Evolutionary conservation across 1,140 invertebrate genomes (phyloP).

Genomic region (Drosophila subpulchrella): DNA sequence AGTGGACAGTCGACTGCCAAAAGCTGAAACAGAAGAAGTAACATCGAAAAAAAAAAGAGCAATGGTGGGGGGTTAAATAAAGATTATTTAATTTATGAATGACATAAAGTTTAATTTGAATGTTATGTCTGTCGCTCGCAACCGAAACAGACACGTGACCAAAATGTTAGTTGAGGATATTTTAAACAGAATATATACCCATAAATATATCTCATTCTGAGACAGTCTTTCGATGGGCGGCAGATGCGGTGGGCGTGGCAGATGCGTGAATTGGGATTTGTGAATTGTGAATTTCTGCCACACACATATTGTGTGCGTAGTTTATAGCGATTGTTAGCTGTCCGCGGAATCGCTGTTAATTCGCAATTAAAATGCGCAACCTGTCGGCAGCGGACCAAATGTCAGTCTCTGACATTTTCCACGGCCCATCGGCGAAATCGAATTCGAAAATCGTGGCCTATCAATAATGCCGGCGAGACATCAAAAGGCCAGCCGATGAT

Average conservation of each 20-base stretch:
- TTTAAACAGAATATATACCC: too few species aligned
- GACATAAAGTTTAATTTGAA: slow-evolving; percentile 81
- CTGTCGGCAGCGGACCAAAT: slow-evolving; percentile 53
- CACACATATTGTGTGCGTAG: slow-evolving; percentile 54
- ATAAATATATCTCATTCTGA: not conserved
- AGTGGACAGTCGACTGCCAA: slow-evolving; percentile 4
- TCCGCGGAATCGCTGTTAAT: slow-evolving; percentile 72
- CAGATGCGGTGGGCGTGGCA: slow-evolving; percentile 2
- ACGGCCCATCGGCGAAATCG: slow-evolving; percentile 9
- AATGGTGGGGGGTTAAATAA: not conserved
- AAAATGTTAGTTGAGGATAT: slow-evolving; percentile 41
- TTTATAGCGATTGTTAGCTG: slow-evolving; percentile 78
- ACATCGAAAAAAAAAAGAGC: slow-evolving; percentile 8
- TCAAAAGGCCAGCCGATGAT: slow-evolving; percentile 21
- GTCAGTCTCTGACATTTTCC: slow-evolving; percentile 51
- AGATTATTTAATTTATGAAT: slow-evolving; percentile 70
- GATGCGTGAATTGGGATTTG: too few species aligned
- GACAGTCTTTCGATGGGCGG: slow-evolving; percentile 1
- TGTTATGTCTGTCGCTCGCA: slow-evolving; percentile 68
- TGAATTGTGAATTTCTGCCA: not conserved
- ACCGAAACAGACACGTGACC: slow-evolving; percentile 69
- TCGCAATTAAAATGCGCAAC: slow-evolving; percentile 76
- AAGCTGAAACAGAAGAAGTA: slow-evolving; percentile 27
- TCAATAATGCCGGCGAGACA: slow-evolving; percentile 25
- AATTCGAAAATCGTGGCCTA: slow-evolving; percentile 17